A percentile compares a stretch with the other conserved stretches of the same genome.
These are phyloP conservation scores for Erpetoichthys calabaricus DNA, from an alignment of 2,797 vertebrate species.

Conservation along the genomic window DNA sequence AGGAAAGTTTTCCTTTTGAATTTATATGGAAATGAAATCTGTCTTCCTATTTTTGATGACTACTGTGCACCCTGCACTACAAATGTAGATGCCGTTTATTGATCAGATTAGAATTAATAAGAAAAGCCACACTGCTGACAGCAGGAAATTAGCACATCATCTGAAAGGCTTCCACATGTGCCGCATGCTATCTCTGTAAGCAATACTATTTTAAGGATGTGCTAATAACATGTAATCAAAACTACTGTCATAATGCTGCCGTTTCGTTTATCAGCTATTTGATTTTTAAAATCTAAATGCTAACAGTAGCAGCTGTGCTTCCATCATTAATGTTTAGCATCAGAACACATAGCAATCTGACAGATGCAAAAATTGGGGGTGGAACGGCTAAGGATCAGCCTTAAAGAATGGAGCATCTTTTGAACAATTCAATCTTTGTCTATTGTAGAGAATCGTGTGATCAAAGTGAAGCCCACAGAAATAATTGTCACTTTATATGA, in stretches of 20 bases:
- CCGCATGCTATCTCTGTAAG: conserved; percentile 26
- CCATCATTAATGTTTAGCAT: too few species aligned
- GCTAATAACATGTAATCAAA: conserved; percentile 25
- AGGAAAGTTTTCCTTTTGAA: too few species aligned
- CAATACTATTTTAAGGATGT: conserved; percentile 31
- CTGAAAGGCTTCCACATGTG: conserved; percentile 29
- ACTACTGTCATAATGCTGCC: conserved; percentile 22
- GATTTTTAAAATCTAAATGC: background rate
- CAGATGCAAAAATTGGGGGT: too few species aligned
- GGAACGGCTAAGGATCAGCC: too few species aligned
- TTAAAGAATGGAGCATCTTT: too few species aligned
- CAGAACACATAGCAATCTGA: too few species aligned
- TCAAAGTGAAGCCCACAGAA: too few species aligned
- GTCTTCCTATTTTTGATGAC: conserved; percentile 24
- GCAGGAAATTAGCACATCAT: conserved; percentile 28
- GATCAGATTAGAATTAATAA: conserved; percentile 35
- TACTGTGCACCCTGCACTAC: conserved; percentile 32
- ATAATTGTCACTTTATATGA: too few species aligned
- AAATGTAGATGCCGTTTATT: conserved; percentile 31
- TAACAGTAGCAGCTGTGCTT: too few species aligned
- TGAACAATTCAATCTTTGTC: too few species aligned
- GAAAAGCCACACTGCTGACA: conserved; percentile 28
- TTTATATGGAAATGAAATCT: too few species aligned
- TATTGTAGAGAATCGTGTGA: too few species aligned
- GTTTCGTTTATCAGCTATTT: conserved; percentile 25